Evolutionary conservation across 1,140 invertebrate genomes (phyloP).

Genomic region (Anthonomus grandis): DNA sequence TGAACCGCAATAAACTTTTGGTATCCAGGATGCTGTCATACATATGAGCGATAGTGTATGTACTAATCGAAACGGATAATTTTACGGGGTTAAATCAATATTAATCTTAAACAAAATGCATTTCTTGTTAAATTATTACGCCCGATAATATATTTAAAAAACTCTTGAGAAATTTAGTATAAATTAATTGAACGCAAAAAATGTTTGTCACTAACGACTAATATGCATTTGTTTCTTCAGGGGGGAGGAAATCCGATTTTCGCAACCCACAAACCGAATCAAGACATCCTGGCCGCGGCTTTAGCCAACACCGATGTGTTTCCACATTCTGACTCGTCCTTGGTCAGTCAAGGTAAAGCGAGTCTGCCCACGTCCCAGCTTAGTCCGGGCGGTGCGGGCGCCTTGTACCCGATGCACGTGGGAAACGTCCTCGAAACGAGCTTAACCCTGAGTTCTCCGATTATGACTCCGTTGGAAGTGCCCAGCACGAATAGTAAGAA

Average conservation of each 20-base stretch:
- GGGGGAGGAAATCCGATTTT: conserved; percentile 38
- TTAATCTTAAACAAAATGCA: no score
- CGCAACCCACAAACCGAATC: conserved; percentile 50
- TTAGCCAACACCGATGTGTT: conserved; percentile 72
- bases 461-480: conserved; percentile 74
- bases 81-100: no score
- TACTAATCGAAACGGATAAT: no score
- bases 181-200: not conserved
- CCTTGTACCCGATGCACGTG: conserved; percentile 53
- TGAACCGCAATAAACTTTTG: no score
- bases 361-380: conserved; percentile 37
- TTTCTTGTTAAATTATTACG: no score
- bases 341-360: conserved; percentile 22
- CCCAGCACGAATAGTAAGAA: conserved; percentile 58
- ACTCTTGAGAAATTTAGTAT: not conserved
- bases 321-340: conserved; percentile 36
- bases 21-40: no score
- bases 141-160: no score
- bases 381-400: conserved; percentile 49
- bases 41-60: no score
- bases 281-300: conserved; percentile 73
- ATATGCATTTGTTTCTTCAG: no score
- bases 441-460: conserved; percentile 68
- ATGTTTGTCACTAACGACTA: no score
- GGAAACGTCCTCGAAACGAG: conserved; percentile 68